A percentile compares a stretch with the other conserved stretches of the same genome.
These are phyloP conservation scores for Bombus picipes DNA, from an alignment of 1,140 invertebrate genomes.

Conservation along the genomic window DNA sequence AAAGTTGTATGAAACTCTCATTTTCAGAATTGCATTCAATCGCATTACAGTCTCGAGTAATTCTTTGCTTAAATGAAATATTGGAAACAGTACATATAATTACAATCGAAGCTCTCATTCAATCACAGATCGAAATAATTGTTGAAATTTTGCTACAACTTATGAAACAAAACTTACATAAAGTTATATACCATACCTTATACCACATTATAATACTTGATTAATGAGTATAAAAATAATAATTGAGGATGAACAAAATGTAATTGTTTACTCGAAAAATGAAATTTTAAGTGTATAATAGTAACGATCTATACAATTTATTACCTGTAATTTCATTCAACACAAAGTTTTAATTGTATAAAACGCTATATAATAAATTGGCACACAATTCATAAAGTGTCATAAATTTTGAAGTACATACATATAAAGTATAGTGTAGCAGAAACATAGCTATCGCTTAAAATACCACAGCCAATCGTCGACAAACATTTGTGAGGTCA, in stretches of 20 bases:
- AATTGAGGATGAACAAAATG: not conserved
- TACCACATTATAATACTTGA: not conserved
- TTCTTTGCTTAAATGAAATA: not conserved
- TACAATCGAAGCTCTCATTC: not conserved
- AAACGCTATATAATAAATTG: not conserved
- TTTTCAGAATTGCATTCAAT: slow-evolving; percentile 17
- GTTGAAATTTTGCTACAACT: not conserved
- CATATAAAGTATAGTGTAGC: not conserved
- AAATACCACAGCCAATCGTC: slow-evolving; percentile 51
- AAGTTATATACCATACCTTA: not conserved
- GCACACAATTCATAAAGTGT: not conserved
- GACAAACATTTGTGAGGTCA: slow-evolving; percentile 50
- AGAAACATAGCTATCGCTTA: slow-evolving; percentile 22
- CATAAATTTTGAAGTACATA: not conserved
- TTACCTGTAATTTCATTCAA: not conserved
- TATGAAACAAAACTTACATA: not conserved
- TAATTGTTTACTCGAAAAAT: not conserved
- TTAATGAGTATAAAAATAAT: not conserved
- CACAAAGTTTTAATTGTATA: not conserved
- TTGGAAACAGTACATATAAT: not conserved
- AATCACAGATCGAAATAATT: not conserved
- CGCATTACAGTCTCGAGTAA: not conserved
- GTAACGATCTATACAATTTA: too few relatives aligned
- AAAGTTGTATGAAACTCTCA: not conserved
- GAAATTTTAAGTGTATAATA: not conserved